A percentile compares a stretch with the other conserved stretches of the same genome.
Conservation (phyloP, 2,888 invertebrate species). For the Aphidoletes aphidimyza region DNA sequence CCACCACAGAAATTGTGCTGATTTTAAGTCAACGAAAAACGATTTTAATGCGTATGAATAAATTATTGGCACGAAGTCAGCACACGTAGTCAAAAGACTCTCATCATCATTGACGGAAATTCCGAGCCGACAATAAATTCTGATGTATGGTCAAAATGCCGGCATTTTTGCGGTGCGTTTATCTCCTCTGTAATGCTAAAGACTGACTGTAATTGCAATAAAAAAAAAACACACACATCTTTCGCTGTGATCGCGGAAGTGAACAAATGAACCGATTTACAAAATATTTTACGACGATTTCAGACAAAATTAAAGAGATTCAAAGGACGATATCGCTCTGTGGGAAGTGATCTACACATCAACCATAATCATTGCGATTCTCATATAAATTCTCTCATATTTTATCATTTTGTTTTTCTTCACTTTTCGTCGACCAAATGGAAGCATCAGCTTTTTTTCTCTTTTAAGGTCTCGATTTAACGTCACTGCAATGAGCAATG, state of each 20-base stretch:
- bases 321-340: neutral
- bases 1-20: neutral
- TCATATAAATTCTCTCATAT: neutral
- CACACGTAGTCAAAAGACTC: neutral
- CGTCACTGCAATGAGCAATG: too few species aligned
- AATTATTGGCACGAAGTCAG: neutral
- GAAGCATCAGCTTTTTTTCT: too few species aligned
- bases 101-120: slow-evolving; percentile 40
- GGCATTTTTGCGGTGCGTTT: neutral
- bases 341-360: neutral
- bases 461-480: too few species aligned
- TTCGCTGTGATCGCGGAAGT: neutral
- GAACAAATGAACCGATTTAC: neutral
- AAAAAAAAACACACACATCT: too few species aligned
- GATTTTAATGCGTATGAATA: neutral
- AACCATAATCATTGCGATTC: neutral
- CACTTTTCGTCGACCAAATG: too few species aligned
- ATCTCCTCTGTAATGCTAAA: neutral
- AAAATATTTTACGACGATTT: neutral
- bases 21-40: neutral
- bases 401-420: neutral
- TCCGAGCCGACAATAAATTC: neutral
- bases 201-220: neutral
- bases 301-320: neutral
- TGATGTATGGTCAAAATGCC: slow-evolving; percentile 27